Evolutionary conservation across 1,140 invertebrate species (phyloP).

Genomic region (Drosophila albomicans): DNA sequence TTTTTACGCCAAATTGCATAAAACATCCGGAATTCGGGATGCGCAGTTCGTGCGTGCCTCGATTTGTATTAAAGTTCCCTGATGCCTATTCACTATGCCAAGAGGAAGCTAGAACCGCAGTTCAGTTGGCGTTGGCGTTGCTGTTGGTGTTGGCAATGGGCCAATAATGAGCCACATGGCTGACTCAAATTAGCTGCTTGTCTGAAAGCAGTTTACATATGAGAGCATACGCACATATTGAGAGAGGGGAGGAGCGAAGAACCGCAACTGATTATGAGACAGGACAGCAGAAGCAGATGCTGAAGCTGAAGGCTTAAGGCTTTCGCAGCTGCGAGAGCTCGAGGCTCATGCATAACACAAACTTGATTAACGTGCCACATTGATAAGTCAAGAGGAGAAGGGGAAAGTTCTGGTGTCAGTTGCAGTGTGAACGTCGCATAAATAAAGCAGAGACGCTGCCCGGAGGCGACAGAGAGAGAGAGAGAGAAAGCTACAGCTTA

Average conservation of each 20-base stretch:
- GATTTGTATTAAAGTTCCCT: conserved; percentile 59
- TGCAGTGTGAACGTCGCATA: conserved; percentile 57
- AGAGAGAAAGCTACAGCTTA: neutral
- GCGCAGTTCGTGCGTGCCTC: conserved; percentile 51
- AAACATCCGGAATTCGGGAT: conserved; percentile 60
- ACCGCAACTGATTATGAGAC: conserved; percentile 63
- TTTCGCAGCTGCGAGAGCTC: conserved; percentile 1
- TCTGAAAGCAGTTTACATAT: conserved; percentile 55
- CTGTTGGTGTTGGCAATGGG: conserved; percentile 32
- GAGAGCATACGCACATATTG: conserved; percentile 17
- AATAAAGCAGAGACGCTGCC: conserved; percentile 60
- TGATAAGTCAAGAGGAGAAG: neutral
- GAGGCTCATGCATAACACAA: conserved; percentile 60
- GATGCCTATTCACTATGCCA: conserved; percentile 33
- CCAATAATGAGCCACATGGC: conserved; percentile 68
- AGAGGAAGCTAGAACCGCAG: conserved; percentile 28
- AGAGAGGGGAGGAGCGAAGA: conserved; percentile 3
- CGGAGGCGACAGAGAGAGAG: neutral
- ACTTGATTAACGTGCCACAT: conserved; percentile 63
- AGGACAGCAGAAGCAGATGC: neutral
- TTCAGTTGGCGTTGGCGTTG: neutral
- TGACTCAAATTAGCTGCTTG: conserved; percentile 69
- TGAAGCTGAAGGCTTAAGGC: neutral
- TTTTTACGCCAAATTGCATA: conserved; percentile 77
- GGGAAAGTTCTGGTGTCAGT: conserved; percentile 26